Conservation (phyloP, 2,113 vertebrate genomes). For the Cynoglossus semilaevis region DNA sequence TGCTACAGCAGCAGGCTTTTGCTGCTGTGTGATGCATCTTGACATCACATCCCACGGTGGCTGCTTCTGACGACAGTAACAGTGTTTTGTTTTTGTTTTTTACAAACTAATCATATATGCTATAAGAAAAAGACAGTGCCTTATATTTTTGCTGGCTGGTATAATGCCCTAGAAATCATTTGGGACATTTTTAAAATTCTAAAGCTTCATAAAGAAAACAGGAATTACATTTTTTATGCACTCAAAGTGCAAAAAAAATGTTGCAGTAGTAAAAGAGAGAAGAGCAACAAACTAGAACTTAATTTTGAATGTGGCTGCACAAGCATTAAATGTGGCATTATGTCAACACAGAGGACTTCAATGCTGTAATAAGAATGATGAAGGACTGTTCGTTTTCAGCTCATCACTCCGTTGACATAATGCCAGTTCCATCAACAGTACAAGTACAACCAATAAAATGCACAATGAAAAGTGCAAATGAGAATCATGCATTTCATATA, state of each 20-base stretch:
- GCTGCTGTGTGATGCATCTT: slow-evolving; percentile 16
- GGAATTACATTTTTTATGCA: no score
- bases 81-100: no score
- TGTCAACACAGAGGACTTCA: neutral
- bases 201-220: no score
- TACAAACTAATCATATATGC: no score
- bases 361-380: slow-evolving; percentile 2
- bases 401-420: neutral
- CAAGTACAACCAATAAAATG: neutral
- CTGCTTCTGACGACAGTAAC: no score
- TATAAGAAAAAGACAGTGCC: no score
- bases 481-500: neutral
- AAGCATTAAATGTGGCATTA: neutral
- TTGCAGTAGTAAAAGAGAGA: slow-evolving; percentile 2
- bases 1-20: slow-evolving; percentile 16
- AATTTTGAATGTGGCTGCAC: slow-evolving; percentile 5
- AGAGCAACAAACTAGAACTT: neutral
- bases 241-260: no score
- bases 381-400: neutral
- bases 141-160: no score
- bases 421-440: neutral
- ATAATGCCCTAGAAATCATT: no score
- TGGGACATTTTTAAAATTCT: no score
- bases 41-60: slow-evolving; percentile 7
- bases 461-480: neutral